Evolutionary conservation across 2,797 vertebrate species (phyloP), one percentile per base, ranked within the genome.

Genomic region (Argentina silus): DNA sequence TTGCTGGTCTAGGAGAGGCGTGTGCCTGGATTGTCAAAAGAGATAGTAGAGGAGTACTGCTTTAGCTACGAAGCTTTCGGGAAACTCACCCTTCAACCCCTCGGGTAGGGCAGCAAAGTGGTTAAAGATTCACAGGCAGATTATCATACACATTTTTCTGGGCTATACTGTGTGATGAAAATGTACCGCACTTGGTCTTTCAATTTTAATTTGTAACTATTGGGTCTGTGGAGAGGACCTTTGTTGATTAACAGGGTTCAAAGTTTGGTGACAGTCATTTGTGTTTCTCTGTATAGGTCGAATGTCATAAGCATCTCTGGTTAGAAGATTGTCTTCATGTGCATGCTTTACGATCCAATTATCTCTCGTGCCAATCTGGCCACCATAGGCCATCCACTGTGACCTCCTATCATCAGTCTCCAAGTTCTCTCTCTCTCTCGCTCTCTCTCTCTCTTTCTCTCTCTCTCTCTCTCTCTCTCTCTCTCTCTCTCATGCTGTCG

Each of bases 261-360:
- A 59, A 64, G 27, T 48, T 23, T 68, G 17, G 45, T 66, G 10
- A 44, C 60, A 75, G 57, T 72, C 82, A 87, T 89, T 88, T 84
- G 44, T 5, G 17, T 48, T 4, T 47, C 45, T 66, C 45, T 47
- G 44, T 3, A 76, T 43, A 14, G 63, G 72, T 67, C 72, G 61
- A 81, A 71, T 81, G 61, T 68, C 56, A 61, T 71, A 23, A 61
- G 57, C 70, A 69, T 69, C 73, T n/a, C 60, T 21, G 55, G 68
- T 78, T 70, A 79, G 69, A 83, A 72, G 19, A 57, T 45, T 77
- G 83, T 81, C 74, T 86, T 82, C 69, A 74, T 68, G 50, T 68
- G 44, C 47, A 19, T 67, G 65, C 10, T 86, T 81, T 83, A 85
- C 23, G 75, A 79, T 89, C 86, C 86, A 77, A 86, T 90, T 83